Base-by-base conservation (phyloP, 2,888 invertebrate genomes). In the Nebria salina region DNA sequence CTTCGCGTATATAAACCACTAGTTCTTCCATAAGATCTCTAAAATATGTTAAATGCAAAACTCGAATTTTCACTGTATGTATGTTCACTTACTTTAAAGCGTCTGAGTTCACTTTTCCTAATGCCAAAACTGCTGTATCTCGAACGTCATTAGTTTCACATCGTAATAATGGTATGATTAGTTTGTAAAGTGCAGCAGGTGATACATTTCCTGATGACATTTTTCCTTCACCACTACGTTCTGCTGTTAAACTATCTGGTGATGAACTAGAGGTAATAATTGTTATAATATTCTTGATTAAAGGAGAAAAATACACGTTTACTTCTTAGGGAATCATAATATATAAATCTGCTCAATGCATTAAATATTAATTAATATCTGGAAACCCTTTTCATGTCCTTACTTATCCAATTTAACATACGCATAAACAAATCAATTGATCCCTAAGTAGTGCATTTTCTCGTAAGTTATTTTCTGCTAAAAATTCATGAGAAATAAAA, bases 1-100 rank as follows among this genome's bases (percentile, higher is more conserved):
- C 98, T 88, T 99, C 99, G 20, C 98, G 94, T 82, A 99, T 93
- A 84, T 97, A 94, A 0, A 95, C 93, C 7, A 96, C 93, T 79
- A 99, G 89, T 89, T 99, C 99, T 86, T 99, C 99, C 93, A 99
- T 95, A 82, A 99, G 90, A 90, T 98, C 98, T 87, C 98, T 98
- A 87, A 11, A 86, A 68, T 41, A 65, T 81, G 5, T 82, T 72
- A 66, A 7, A 66, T 20, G 0, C 13, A 11, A 66, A 66, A 66
- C 34, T 13, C 13, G 15, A 1, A 66, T 66, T 2, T 65, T n/a
- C 65, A n/a, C 65, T 65, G 1, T 66, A 66, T 34, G 66, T 66
- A n/a, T 25, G 66, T 66, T 1, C 34, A 34, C 92, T 91, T 90
- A 98, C 97, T 97, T 97, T 83, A 99, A 92, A 8, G 98, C 97